Conservation (phyloP, 2,888 invertebrate species). For the Caenorhabditis drosophilae region DNA sequence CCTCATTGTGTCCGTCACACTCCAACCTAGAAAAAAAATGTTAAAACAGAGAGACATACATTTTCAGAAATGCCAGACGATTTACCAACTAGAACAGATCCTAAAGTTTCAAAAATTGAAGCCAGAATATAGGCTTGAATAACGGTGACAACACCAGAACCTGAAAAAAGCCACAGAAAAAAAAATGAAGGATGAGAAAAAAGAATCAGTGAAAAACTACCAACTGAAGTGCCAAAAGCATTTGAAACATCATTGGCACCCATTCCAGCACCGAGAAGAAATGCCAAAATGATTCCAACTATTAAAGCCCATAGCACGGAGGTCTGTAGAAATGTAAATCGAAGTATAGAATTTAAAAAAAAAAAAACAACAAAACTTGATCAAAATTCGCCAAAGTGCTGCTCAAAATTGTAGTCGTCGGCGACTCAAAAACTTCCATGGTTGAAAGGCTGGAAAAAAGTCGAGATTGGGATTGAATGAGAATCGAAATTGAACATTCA, state of each 20-base stretch:
- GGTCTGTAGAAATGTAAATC: too few relatives aligned
- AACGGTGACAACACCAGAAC: conserved; percentile 74
- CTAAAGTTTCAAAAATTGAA: conserved; percentile 92
- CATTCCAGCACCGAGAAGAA: conserved; percentile 92
- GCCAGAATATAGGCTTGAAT: conserved; percentile 91
- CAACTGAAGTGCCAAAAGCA: conserved; percentile 81
- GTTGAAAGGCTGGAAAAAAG: too few relatives aligned
- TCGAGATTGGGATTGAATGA: too few relatives aligned
- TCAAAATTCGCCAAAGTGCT: too few relatives aligned
- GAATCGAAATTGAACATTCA: too few relatives aligned
- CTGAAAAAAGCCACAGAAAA: too few relatives aligned
- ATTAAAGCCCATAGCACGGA: conserved; percentile 79
- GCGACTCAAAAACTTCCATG: too few relatives aligned
- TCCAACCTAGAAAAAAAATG: conserved; percentile 75
- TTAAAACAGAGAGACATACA: background rate
- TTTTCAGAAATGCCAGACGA: conserved; percentile 30
- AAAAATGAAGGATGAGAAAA: too few relatives aligned
- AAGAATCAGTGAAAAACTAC: too few relatives aligned
- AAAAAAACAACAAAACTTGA: too few relatives aligned
- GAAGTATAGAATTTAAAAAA: too few relatives aligned
- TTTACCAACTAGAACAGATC: conserved; percentile 91
- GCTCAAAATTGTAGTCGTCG: too few relatives aligned
- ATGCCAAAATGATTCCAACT: conserved; percentile 89
- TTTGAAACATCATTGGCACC: conserved; percentile 99
- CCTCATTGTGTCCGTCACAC: conserved; percentile 94